phyloP scores from a whole-genome alignment of 35 echinoderm and acorn worm genomes.

The Heliocidaris erythrogramma region DNA sequence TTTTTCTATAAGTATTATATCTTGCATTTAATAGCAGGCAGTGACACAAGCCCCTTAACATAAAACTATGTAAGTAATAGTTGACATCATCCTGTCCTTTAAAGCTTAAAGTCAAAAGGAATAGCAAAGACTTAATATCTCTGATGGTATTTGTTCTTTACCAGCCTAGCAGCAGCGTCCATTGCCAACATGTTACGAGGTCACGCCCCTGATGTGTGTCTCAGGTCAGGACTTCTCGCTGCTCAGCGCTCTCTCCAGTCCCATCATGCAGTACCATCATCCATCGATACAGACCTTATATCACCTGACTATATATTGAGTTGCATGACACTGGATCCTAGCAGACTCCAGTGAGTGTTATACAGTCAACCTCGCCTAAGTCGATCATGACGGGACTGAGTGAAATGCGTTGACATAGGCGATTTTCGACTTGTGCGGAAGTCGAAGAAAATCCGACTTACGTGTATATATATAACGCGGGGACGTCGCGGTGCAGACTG shows the following conservation, averaged over 20 bases:
- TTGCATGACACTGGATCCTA: not conserved
- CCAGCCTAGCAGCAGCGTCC: conserved; percentile 69
- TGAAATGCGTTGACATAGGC: too few relatives aligned
- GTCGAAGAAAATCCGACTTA: too few relatives aligned
- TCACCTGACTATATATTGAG: conserved; percentile 29
- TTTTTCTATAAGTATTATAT: too few relatives aligned
- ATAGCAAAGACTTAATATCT: not conserved
- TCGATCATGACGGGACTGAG: too few relatives aligned
- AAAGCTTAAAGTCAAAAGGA: not conserved
- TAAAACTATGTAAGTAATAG: not conserved
- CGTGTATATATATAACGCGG: too few relatives aligned
- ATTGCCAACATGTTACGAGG: conserved; percentile 67
- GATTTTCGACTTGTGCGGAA: too few relatives aligned
- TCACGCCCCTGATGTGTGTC: conserved; percentile 60
- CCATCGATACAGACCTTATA: conserved; percentile 24
- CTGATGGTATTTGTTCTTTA: not conserved
- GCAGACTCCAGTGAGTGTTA: conserved; percentile 21
- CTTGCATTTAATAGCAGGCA: not conserved
- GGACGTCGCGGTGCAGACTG: too few relatives aligned
- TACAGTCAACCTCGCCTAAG: too few relatives aligned
- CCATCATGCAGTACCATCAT: conserved; percentile 59
- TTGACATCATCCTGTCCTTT: not conserved
- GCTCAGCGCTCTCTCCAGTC: conserved; percentile 62
- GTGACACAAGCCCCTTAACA: not conserved
- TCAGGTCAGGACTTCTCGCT: conserved; percentile 73